Conservation (phyloP, 2,113 vertebrate genomes). For the Hippocampus zosterae region DNA sequence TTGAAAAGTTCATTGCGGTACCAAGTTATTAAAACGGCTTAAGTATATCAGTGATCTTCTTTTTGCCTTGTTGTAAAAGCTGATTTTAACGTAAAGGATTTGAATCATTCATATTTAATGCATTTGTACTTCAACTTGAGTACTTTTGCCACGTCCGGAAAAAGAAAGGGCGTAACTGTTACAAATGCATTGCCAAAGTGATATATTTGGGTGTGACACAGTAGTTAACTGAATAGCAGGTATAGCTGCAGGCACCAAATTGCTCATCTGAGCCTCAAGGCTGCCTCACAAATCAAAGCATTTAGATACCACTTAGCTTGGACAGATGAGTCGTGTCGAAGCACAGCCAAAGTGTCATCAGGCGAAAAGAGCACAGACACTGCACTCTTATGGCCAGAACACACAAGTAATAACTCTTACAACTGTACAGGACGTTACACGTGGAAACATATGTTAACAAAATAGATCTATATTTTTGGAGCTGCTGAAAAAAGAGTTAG, state of each 20-base stretch:
- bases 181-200: neutral
- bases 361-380: conserved; percentile 35
- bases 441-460: too few species aligned
- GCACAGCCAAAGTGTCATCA: conserved; percentile 7
- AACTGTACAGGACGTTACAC: neutral
- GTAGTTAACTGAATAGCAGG: neutral
- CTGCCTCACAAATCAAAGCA: conserved; percentile 28
- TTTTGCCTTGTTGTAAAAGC: too few species aligned
- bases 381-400: conserved; percentile 41
- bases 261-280: conserved; percentile 40
- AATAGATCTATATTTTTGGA: too few species aligned
- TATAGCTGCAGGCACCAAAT: conserved; percentile 29
- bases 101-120: too few species aligned
- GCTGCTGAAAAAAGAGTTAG: too few species aligned
- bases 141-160: too few species aligned
- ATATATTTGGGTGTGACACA: neutral
- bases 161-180: too few species aligned
- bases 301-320: conserved; percentile 18
- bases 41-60: too few species aligned
- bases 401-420: conserved; percentile 14
- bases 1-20: too few species aligned
- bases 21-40: too few species aligned
- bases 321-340: neutral
- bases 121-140: too few species aligned
- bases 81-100: too few species aligned